Base-by-base conservation (phyloP, 2,797 vertebrate species). In the Gorsachius magnificus region DNA sequence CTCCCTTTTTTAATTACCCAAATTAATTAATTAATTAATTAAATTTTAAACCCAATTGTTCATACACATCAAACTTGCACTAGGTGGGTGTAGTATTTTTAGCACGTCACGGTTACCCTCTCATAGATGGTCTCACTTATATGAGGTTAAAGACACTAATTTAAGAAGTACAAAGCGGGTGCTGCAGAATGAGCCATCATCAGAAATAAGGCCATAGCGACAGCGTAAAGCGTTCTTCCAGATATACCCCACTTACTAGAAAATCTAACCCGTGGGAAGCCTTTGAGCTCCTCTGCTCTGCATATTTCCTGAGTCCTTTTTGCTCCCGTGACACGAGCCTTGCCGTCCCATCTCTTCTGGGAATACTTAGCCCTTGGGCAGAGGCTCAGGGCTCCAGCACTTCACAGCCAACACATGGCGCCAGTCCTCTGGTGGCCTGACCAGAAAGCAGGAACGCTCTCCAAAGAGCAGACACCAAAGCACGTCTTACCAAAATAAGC, bases 101-200 rank as follows among this genome's bases (percentile, higher is more conserved):
- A 18, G 56, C n/a, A 78, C 1, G 4, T 38, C 53, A 19, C 17
- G 66, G 31, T 53, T 83, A 74, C 14, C 28, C 16, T 93, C 36
- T 84, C 22, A 13, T 17, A 79, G 68, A 77, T 70, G n/a, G 33
- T 63, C 58, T 96, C 70, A 87, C 54, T 85, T 75, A 70, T 70
- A 77, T 82, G 16, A 87, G 9, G 83, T 48, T 90, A 84, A 86
- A 87, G 56, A 63, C n/a, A 45, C 25, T 87, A n/a, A 90, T 89
- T 89, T 53, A 50, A 93, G 92, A 93, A 65, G 79, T 16, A 89
- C 80, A 93, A 94, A 92, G 83, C 54, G 70, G 33, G 66, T 77
- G 83, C 46, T 51, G 38, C 28, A 82, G 26, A 90, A 89, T 2
- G 26, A 83, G 36, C 38, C 83, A 13, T 53, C 26, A 76, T 64